Conservation (phyloP, 2,888 invertebrate genomes). For the Lissocephala sabroskyi region DNA sequence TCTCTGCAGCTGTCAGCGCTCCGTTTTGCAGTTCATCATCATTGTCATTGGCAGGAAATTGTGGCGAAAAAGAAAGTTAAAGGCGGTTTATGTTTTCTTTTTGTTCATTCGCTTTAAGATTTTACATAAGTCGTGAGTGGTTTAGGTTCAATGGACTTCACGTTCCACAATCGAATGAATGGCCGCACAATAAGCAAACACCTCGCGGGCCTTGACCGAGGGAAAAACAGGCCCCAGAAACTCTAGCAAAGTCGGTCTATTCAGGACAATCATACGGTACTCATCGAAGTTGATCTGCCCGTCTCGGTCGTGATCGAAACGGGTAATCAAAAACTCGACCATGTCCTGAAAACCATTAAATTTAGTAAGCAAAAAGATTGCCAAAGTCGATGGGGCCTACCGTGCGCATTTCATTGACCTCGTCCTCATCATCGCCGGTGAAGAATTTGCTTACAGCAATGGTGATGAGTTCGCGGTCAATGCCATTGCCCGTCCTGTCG, state of each 20-base stretch:
- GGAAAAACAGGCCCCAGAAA: slow-evolving; percentile 21
- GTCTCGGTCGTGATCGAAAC: slow-evolving; percentile 17
- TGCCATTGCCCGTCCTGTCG: slow-evolving; percentile 11
- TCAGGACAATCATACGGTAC: slow-evolving; percentile 10
- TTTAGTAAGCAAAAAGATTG: no score
- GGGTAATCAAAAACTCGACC: background rate
- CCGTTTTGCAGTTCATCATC: slow-evolving; percentile 65
- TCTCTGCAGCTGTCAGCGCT: slow-evolving; percentile 62
- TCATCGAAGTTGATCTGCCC: slow-evolving; percentile 14
- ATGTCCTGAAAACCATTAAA: background rate
- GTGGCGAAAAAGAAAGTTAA: no score
- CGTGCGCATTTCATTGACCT: slow-evolving; percentile 15
- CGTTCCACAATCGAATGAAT: no score
- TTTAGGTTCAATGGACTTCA: no score
- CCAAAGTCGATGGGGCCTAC: no score
- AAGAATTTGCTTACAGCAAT: slow-evolving; percentile 11
- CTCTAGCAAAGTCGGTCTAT: slow-evolving; percentile 10
- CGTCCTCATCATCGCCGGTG: slow-evolving; percentile 14
- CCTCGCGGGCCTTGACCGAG: slow-evolving; percentile 5
- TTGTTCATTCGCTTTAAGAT: no score
- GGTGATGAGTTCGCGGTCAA: slow-evolving; percentile 10
- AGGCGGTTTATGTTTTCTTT: no score
- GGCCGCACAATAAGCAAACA: no score
- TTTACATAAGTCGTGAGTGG: no score
- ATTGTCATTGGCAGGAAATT: slow-evolving; percentile 51